phyloP scores from a whole-genome alignment of 2,113 vertebrate species.

The Tachysurus fulvidraco region DNA sequence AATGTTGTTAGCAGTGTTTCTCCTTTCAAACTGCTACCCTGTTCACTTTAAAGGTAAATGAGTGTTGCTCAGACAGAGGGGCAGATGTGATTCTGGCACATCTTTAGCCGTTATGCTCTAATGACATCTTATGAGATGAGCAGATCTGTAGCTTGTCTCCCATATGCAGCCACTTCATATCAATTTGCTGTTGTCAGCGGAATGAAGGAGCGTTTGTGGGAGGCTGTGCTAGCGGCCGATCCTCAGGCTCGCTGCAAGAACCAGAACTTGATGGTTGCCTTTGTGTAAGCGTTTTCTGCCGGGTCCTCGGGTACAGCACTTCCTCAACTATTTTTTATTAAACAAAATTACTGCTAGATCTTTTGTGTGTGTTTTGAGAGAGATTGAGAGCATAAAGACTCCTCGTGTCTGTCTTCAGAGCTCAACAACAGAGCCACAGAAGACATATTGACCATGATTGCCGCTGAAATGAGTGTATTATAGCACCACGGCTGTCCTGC shows the following conservation, averaged over 20 bases:
- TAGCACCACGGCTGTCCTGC: constrained; percentile 76
- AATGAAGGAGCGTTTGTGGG: constrained; percentile 70
- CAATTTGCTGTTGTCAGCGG: constrained; percentile 88
- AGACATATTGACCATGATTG: constrained; percentile 89
- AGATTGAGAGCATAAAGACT: neutral
- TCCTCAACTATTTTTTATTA: neutral
- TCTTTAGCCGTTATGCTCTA: constrained; percentile 82
- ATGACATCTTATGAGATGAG: constrained; percentile 83
- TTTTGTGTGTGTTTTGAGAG: constrained; percentile 37
- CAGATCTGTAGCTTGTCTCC: constrained; percentile 81
- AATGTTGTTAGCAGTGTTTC: neutral
- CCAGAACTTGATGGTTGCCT: constrained; percentile 84
- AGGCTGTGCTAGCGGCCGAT: constrained; percentile 76
- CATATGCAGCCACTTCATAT: constrained; percentile 88
- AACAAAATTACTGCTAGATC: neutral
- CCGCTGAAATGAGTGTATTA: constrained; percentile 88
- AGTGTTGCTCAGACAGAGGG: constrained; percentile 65
- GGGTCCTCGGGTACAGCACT: neutral
- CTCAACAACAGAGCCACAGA: constrained; percentile 65
- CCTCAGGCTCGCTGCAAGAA: constrained; percentile 75
- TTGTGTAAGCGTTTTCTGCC: constrained; percentile 82
- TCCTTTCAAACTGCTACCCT: neutral
- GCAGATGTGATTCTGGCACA: constrained; percentile 80
- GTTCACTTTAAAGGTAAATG: constrained; percentile 45
- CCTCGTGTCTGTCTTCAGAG: constrained; percentile 55